These are phyloP conservation scores for Gymnodraco acuticeps DNA, from an alignment of 2,797 vertebrate genomes.

Conservation along the genomic window DNA sequence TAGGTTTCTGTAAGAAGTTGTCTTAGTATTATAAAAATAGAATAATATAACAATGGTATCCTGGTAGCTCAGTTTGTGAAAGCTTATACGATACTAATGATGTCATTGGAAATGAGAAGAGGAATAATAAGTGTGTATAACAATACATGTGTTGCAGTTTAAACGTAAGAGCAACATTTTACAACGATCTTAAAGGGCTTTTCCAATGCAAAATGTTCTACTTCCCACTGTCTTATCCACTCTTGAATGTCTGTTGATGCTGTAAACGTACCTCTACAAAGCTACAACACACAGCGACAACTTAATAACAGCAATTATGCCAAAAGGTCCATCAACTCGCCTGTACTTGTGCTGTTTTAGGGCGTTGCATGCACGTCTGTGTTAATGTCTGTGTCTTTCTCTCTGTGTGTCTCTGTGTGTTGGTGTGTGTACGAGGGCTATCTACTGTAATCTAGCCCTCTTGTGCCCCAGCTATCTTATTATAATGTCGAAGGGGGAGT, in stretches of 20 bases:
- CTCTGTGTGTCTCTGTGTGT: not conserved
- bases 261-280: conserved; percentile 26
- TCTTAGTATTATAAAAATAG: not conserved
- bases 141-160: not conserved
- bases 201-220: conserved; percentile 4
- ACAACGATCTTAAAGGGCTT: not conserved
- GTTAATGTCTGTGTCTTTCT: conserved; percentile 30
- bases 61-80: not conserved
- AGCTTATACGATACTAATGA: not conserved
- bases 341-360: conserved; percentile 49
- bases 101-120: not conserved
- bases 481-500: conserved; percentile 52
- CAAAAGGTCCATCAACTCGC: conserved; percentile 31
- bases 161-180: not conserved
- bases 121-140: not conserved
- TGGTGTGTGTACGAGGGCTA: not conserved
- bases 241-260: conserved; percentile 14
- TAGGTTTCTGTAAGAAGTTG: not conserved
- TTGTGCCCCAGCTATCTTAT: conserved; percentile 39
- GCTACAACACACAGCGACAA: conserved; percentile 29
- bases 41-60: not conserved
- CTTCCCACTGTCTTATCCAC: conserved; percentile 1
- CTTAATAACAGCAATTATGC: conserved; percentile 66
- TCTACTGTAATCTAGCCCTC: conserved; percentile 42
- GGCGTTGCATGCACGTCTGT: conserved; percentile 36